Evolutionary conservation across 2,888 invertebrate genomes (phyloP).

Genomic region (Melanchra persicariae): DNA sequence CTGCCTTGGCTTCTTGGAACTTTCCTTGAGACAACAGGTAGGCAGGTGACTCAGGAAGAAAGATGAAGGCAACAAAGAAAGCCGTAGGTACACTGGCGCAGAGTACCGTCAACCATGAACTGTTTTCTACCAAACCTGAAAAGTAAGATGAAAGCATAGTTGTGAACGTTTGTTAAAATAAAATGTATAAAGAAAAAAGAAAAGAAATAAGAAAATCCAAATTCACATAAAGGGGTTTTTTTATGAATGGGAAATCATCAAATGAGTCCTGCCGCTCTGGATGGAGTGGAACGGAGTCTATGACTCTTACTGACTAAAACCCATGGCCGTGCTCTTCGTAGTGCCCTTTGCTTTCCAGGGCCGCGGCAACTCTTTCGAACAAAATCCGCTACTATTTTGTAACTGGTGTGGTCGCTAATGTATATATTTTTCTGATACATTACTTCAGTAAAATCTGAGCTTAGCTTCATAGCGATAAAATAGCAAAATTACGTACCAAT

Average conservation of each 20-base stretch:
- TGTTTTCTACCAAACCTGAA: slow-evolving; percentile 85
- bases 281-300: too few species aligned
- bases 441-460: background rate
- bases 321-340: too few species aligned
- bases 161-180: too few species aligned
- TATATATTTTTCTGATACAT: background rate
- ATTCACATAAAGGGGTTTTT: too few species aligned
- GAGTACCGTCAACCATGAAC: slow-evolving; percentile 83
- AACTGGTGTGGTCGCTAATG: background rate
- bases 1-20: slow-evolving; percentile 90
- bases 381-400: too few species aligned
- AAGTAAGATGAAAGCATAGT: slow-evolving; percentile 37
- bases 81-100: slow-evolving; percentile 84
- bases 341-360: too few species aligned
- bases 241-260: too few species aligned
- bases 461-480: background rate
- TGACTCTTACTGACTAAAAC: too few species aligned
- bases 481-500: slow-evolving; percentile 83
- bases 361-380: too few species aligned
- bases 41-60: slow-evolving; percentile 94
- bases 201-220: too few species aligned
- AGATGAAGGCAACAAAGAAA: slow-evolving; percentile 89
- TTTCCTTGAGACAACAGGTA: slow-evolving; percentile 91
- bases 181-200: too few species aligned
- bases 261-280: too few species aligned